Percentiles rank a stretch among this genome's conserved stretches.
Conservation (phyloP, 2,113 vertebrate genomes). For the Bombycilla garrulus region DNA sequence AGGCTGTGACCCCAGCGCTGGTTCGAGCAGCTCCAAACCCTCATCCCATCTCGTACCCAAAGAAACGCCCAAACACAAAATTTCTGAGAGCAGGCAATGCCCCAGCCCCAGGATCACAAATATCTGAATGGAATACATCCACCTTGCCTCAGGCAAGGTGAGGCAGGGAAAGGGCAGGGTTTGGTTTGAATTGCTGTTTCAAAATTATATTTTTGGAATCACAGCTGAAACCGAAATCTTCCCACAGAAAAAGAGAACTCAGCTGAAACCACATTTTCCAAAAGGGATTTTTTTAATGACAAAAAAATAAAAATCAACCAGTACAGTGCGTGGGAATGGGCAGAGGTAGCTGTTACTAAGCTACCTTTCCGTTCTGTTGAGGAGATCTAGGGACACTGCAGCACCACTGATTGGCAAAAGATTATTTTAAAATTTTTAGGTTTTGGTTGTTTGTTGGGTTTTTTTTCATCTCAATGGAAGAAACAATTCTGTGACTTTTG, state of each 20-base stretch:
- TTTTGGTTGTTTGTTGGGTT: fast-evolving
- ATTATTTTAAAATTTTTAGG: background rate
- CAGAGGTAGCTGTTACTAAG: slow-evolving; percentile 42
- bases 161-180: background rate
- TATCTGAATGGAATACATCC: background rate
- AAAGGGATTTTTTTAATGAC: background rate
- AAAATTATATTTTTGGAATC: background rate
- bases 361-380: background rate
- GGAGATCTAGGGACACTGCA: slow-evolving; percentile 36
- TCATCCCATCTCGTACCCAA: background rate
- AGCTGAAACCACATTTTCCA: slow-evolving; percentile 51
- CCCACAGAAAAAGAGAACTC: slow-evolving; percentile 16
- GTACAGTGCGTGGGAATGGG: background rate
- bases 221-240: background rate
- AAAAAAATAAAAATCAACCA: background rate
- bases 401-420: background rate
- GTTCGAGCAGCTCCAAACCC: background rate
- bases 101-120: background rate
- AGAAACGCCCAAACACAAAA: background rate
- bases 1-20: fast-evolving
- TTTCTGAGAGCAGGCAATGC: background rate
- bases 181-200: background rate
- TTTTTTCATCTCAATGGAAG: background rate
- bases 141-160: background rate
- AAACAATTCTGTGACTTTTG: background rate